phyloP scores from a whole-genome alignment of 30 jellyfish, hydroid and myxozoan genomes.

The Aurelia sp. region DNA sequence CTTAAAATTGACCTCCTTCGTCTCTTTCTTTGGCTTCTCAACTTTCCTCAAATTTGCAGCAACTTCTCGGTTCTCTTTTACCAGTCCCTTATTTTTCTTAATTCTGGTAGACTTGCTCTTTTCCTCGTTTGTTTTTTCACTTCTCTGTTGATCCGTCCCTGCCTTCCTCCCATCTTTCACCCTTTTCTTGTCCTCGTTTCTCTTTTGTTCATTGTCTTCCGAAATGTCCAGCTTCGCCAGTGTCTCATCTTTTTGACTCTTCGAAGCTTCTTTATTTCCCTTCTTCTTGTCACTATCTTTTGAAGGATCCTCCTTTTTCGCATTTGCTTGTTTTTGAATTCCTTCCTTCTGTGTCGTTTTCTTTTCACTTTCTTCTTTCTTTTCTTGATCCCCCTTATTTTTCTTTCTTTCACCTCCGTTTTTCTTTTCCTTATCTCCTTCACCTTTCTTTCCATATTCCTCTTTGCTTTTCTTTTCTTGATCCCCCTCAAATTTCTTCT shows the following conservation, averaged over 20 bases:
- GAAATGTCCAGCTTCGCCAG: not conserved
- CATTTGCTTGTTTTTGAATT: not conserved
- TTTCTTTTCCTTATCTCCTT: not conserved
- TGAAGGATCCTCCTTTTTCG: not conserved
- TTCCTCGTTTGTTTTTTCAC: not conserved
- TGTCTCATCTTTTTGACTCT: not conserved
- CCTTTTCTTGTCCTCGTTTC: not conserved
- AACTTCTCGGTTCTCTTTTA: not conserved
- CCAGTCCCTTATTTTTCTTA: no score
- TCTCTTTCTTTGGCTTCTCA: not conserved
- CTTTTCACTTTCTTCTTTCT: not conserved
- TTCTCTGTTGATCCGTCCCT: conserved; percentile 3
- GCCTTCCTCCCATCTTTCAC: conserved; percentile 1
- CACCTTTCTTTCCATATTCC: not conserved
- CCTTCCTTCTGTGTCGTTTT: not conserved
- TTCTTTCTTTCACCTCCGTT: not conserved
- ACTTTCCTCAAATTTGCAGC: not conserved
- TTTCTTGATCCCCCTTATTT: not conserved
- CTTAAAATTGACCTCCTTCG: not conserved
- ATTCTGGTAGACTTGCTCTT: no score
- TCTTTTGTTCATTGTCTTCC: not conserved
- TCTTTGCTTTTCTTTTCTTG: not conserved
- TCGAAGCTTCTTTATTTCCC: no score
- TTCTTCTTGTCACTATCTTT: not conserved
- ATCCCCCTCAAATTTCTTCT: not conserved